Evolutionary conservation across 1,140 invertebrate species (phyloP).

Genomic region (Leptopilina clavipes): DNA sequence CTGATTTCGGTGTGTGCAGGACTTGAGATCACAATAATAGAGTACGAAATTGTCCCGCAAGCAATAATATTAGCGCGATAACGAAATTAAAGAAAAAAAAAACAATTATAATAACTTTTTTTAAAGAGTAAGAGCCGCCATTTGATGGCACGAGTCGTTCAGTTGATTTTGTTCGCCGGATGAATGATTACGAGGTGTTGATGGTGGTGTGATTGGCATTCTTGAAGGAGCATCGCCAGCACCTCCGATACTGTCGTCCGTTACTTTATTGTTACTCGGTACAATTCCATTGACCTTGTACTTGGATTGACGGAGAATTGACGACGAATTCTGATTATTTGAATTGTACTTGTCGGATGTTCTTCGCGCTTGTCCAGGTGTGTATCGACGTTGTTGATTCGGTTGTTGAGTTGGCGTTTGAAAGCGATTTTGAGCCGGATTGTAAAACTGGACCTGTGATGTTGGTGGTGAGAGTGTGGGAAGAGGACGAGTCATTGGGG

Average conservation of each 20-base stretch:
- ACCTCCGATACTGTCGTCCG: conserved; percentile 58
- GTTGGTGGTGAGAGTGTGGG: conserved; percentile 68
- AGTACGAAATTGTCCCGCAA: conserved; percentile 22
- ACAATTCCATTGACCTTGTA: conserved; percentile 69
- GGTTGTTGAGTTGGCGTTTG: conserved; percentile 51
- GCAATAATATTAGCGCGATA: conserved; percentile 7
- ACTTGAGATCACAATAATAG: conserved; percentile 26
- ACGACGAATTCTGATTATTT: conserved; percentile 39
- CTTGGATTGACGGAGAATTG: conserved; percentile 57
- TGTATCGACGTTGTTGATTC: conserved; percentile 41
- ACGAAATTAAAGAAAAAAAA: no score
- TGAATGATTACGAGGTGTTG: conserved; percentile 58
- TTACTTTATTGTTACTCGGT: conserved; percentile 51
- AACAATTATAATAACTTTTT: conserved; percentile 58
- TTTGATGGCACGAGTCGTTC: conserved; percentile 70
- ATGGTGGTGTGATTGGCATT: conserved; percentile 67
- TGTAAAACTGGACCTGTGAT: conserved; percentile 70
- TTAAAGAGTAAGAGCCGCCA: conserved; percentile 62
- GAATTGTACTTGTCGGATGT: conserved; percentile 53
- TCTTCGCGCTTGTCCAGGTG: conserved; percentile 46
- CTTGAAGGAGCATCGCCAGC: conserved; percentile 63
- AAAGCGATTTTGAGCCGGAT: conserved; percentile 61
- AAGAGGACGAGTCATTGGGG: conserved; percentile 64
- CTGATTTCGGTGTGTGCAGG: conserved; percentile 4
- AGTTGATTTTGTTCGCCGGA: conserved; percentile 63